Conservation (phyloP, 2,888 invertebrate species). For the Drosophila prostipennis region DNA sequence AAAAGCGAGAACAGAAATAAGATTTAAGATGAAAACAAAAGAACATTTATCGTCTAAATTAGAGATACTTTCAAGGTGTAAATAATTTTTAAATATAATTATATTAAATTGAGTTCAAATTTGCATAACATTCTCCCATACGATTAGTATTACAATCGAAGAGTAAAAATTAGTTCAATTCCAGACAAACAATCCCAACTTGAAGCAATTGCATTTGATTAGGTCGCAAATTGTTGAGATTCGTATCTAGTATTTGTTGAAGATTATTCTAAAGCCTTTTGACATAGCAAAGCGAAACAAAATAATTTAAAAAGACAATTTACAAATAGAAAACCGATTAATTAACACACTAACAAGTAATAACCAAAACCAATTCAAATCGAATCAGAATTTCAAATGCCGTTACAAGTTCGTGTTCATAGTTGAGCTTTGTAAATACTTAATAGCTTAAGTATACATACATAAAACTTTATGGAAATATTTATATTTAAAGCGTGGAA, state of each 20-base stretch:
- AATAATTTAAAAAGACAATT: constrained; percentile 19
- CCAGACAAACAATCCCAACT: constrained; percentile 10
- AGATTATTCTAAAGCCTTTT: constrained; percentile 26
- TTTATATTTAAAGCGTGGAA: constrained; percentile 44
- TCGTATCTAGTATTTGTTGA: constrained; percentile 42
- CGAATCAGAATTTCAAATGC: constrained; percentile 50
- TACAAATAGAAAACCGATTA: constrained; percentile 22
- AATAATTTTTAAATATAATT: constrained; percentile 72
- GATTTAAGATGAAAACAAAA: constrained; percentile 28
- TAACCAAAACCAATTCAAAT: constrained; percentile 25
- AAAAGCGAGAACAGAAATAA: constrained; percentile 35
- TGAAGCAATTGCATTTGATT: constrained; percentile 38
- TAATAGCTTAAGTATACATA: constrained; percentile 83
- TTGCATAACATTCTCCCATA: constrained; percentile 57
- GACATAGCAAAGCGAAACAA: constrained; percentile 22
- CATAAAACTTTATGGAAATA: constrained; percentile 45
- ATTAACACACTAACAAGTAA: constrained; percentile 19
- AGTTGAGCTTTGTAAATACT: constrained; percentile 82
- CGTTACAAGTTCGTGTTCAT: constrained; percentile 71
- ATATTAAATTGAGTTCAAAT: constrained; percentile 71
- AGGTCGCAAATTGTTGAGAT: constrained; percentile 30
- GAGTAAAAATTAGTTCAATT: constrained; percentile 14
- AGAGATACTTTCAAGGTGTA: constrained; percentile 65
- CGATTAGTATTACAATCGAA: constrained; percentile 52
- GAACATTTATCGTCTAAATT: constrained; percentile 57